Conservation (phyloP, 2,113 vertebrate species). For the Rhabdornis inornatus region DNA sequence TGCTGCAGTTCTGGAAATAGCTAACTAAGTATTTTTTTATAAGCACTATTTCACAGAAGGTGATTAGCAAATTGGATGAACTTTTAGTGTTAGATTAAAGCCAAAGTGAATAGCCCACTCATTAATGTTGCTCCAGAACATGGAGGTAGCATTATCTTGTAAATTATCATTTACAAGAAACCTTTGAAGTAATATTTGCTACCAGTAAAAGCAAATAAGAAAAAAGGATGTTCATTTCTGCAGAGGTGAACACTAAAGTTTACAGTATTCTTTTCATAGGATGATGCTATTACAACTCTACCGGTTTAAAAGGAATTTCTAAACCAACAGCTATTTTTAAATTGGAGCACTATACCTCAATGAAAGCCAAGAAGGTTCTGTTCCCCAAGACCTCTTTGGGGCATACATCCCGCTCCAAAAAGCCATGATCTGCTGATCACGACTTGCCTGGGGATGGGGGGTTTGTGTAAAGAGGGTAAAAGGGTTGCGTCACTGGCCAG, state of each 20-base stretch:
- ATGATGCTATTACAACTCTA: not conserved
- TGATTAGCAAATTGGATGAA: not conserved
- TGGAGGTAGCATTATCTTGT: not conserved
- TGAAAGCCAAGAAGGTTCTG: not conserved
- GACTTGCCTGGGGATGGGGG: not conserved
- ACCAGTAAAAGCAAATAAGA: not conserved
- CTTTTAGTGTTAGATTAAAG: not conserved
- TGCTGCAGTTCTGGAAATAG: not conserved
- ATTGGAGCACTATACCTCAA: not conserved
- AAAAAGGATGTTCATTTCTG: not conserved
- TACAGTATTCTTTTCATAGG: not conserved
- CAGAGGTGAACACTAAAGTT: not conserved
- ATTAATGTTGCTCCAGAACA: not conserved
- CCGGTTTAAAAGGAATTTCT: not conserved
- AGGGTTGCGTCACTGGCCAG: constrained; percentile 3
- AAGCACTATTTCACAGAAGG: not conserved
- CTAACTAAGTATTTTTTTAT: not conserved
- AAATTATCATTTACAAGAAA: constrained; percentile 3
- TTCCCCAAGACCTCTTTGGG: not conserved
- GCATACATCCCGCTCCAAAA: not conserved
- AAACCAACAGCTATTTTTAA: not conserved
- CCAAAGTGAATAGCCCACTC: not conserved
- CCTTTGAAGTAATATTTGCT: constrained; percentile 2
- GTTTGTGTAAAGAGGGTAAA: constrained; percentile 48
- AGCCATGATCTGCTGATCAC: constrained; percentile 14